Evolutionary conservation across 2,888 invertebrate genomes (phyloP).

Genomic region (Litoditis marina): DNA sequence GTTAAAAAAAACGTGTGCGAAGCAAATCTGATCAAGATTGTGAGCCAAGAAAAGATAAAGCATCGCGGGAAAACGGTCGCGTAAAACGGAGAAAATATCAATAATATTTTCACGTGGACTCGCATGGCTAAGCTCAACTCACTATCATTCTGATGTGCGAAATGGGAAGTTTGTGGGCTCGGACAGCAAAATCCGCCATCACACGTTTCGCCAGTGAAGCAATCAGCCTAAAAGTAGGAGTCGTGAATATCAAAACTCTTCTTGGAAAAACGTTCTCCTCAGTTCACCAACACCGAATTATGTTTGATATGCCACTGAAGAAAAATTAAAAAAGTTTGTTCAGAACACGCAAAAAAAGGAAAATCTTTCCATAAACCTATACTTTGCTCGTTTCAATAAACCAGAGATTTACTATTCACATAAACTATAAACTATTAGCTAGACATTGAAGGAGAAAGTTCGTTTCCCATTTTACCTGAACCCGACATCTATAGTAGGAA

Average conservation of each 20-base stretch:
- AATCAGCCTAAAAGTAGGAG: slow-evolving; percentile 28
- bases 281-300: not conserved
- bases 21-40: slow-evolving; percentile 1
- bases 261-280: too few relatives aligned
- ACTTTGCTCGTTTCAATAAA: not conserved
- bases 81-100: too few relatives aligned
- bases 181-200: slow-evolving; percentile 49
- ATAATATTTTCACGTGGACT: too few relatives aligned
- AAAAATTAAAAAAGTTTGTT: too few relatives aligned
- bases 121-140: too few relatives aligned
- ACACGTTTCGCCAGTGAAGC: slow-evolving; percentile 41
- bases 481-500: slow-evolving; percentile 41
- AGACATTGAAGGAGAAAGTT: too few relatives aligned
- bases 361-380: too few relatives aligned
- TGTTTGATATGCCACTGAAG: too few relatives aligned
- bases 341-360: too few relatives aligned
- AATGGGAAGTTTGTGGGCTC: slow-evolving; percentile 22
- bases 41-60: not conserved
- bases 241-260: too few relatives aligned
- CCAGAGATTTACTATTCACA: not conserved
- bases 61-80: too few relatives aligned
- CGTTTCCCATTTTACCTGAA: slow-evolving; percentile 31
- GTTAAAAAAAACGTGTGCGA: not conserved
- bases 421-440: not conserved
- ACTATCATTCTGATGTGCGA: slow-evolving; percentile 30